Evolutionary conservation across 2,888 invertebrate genomes (phyloP).

Genomic region (Catocala nupta): DNA sequence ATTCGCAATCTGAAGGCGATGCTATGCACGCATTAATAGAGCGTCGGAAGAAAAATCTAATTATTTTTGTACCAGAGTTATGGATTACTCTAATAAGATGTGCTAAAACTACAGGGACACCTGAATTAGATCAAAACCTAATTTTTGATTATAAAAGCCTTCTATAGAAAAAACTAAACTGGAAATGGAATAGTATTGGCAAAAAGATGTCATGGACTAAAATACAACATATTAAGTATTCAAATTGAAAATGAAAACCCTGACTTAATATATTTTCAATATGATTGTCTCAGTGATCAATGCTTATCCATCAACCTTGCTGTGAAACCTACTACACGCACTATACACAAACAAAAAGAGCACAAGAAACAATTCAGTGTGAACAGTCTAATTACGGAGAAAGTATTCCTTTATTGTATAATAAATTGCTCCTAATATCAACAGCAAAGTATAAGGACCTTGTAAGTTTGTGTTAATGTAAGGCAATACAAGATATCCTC

Average conservation of each 20-base stretch:
- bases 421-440: conserved; percentile 10
- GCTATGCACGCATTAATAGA: too few species aligned
- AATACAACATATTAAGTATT: conserved; percentile 32
- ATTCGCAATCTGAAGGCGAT: too few species aligned
- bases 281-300: conserved; percentile 27
- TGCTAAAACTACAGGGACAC: too few species aligned
- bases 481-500: conserved; percentile 11
- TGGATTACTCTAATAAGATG: too few species aligned
- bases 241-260: conserved; percentile 26
- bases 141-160: conserved; percentile 30
- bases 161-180: conserved; percentile 27
- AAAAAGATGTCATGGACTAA: conserved; percentile 28
- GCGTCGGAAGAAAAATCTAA: too few species aligned
- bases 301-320: conserved; percentile 21
- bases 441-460: conserved; percentile 17
- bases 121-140: conserved; percentile 24
- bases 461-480: conserved; percentile 15
- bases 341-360: conserved; percentile 14
- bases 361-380: conserved; percentile 13
- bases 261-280: conserved; percentile 28
- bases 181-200: conserved; percentile 15
- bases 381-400: conserved; percentile 7
- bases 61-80: too few species aligned
- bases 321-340: conserved; percentile 13
- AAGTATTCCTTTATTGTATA: conserved; percentile 17